phyloP scores from a whole-genome alignment of 1,140 invertebrate species.

The Apis florea region DNA sequence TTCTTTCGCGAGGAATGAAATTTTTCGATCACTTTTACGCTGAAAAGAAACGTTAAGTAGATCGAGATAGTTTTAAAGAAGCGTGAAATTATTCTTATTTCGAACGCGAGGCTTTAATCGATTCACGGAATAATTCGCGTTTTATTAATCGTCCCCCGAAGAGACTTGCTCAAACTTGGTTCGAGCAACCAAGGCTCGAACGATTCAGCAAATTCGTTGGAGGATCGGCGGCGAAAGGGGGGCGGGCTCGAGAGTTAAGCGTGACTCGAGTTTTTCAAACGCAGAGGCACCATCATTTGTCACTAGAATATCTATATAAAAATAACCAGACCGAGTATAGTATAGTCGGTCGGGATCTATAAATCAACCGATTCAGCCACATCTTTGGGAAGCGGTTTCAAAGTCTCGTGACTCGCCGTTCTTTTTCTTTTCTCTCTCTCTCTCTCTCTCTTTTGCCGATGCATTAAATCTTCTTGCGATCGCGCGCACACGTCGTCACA shows the following conservation, averaged over 20 bases:
- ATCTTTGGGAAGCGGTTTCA: slow-evolving; percentile 22
- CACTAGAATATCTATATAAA: slow-evolving; percentile 28
- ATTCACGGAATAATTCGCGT: background rate
- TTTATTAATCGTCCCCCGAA: background rate
- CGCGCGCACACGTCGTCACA: background rate
- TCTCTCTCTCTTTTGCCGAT: background rate
- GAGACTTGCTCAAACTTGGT: background rate
- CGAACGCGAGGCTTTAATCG: background rate
- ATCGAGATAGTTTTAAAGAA: background rate
- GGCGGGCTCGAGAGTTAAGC: background rate
- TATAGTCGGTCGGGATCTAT: slow-evolving; percentile 4
- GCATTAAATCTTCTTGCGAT: slow-evolving; percentile 12
- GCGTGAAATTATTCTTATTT: background rate
- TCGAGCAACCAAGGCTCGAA: too few relatives aligned
- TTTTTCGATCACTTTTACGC: background rate
- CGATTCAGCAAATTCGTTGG: background rate
- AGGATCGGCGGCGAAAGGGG: background rate
- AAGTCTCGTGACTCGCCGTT: slow-evolving; percentile 30
- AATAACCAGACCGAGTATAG: background rate
- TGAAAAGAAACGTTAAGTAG: background rate
- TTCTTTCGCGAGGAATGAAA: background rate
- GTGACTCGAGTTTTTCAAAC: slow-evolving; percentile 21
- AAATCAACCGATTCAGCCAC: slow-evolving; percentile 36
- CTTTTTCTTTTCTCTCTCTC: background rate
- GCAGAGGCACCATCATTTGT: slow-evolving; percentile 7